Evolutionary conservation across 2,113 vertebrate genomes (phyloP).

Genomic region (Antechinus stuartii): DNA sequence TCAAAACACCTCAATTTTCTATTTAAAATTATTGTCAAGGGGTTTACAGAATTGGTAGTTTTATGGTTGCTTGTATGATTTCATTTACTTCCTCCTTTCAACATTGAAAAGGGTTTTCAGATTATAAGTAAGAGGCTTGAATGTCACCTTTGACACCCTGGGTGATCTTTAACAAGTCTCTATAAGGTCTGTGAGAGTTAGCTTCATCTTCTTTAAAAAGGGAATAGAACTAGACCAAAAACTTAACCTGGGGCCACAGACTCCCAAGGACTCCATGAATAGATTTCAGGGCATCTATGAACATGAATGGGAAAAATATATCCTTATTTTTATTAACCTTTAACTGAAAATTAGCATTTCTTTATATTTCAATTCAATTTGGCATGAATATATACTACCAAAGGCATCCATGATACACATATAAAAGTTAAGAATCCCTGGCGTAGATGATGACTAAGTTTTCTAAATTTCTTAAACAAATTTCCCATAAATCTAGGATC

Average conservation of each 20-base stretch:
- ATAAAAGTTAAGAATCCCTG: background rate
- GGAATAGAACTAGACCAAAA: background rate
- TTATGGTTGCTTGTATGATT: background rate
- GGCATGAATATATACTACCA: background rate
- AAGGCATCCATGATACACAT: background rate
- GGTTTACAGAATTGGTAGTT: background rate
- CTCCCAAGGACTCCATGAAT: background rate
- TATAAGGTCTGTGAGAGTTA: background rate
- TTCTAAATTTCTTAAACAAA: too few relatives aligned
- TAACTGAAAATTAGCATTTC: background rate
- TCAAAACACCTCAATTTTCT: conserved; percentile 9
- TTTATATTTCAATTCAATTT: background rate
- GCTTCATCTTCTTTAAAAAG: background rate
- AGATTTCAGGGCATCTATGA: background rate
- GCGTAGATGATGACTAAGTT: background rate
- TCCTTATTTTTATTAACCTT: background rate
- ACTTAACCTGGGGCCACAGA: background rate
- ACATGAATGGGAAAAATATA: background rate
- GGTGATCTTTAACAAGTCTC: background rate
- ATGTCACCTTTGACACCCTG: background rate
- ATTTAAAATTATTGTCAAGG: background rate
- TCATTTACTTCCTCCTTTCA: background rate
- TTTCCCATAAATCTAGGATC: background rate
- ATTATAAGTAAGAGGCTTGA: background rate
- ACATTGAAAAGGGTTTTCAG: background rate